These are phyloP conservation scores for Nasonovia ribisnigri DNA, from an alignment of 2,888 invertebrate genomes.

Conservation along the genomic window DNA sequence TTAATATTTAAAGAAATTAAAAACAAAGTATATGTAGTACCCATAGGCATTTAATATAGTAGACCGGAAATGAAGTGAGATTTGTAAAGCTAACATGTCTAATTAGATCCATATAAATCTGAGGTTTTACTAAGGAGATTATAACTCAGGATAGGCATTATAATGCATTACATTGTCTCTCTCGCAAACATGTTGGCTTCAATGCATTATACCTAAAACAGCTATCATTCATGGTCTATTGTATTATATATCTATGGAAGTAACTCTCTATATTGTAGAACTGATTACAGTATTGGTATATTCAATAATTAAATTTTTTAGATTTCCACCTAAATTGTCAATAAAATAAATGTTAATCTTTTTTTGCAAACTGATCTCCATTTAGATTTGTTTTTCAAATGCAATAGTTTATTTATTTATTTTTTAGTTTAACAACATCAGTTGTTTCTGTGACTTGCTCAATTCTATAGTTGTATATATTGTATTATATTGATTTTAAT, in stretches of 20 bases:
- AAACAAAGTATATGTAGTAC: neutral
- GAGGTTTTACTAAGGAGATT: too few relatives aligned
- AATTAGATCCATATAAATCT: too few relatives aligned
- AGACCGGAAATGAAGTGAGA: too few relatives aligned
- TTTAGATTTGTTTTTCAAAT: neutral
- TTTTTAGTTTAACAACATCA: neutral
- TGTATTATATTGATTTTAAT: neutral
- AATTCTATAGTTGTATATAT: conserved; percentile 1
- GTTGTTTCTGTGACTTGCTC: neutral
- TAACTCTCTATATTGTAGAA: neutral
- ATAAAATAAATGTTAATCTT: neutral
- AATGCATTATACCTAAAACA: too few relatives aligned
- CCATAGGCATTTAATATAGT: too few relatives aligned
- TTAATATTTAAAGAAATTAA: neutral
- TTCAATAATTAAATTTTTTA: neutral
- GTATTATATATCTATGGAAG: too few relatives aligned
- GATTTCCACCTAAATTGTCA: neutral
- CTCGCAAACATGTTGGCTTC: too few relatives aligned
- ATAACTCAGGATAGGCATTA: too few relatives aligned
- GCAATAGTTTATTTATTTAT: neutral
- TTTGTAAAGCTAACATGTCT: too few relatives aligned
- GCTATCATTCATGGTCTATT: too few relatives aligned
- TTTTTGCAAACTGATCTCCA: neutral
- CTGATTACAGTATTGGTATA: neutral
- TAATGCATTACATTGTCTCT: too few relatives aligned